Evolutionary conservation across 2,888 invertebrate genomes (phyloP).

Genomic region (Drosophila cracens): DNA sequence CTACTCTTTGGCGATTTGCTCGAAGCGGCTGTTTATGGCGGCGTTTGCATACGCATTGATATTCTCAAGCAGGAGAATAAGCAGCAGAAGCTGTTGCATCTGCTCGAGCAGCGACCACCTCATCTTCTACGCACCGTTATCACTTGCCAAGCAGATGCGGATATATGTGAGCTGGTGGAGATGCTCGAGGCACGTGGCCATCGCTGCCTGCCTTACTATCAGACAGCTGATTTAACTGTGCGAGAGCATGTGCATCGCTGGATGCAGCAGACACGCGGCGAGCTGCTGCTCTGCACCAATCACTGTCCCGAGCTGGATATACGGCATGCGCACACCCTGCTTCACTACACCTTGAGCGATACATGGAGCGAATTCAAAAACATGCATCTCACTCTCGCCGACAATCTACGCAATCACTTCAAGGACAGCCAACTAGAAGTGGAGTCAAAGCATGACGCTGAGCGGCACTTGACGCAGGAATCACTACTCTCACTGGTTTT

Average conservation of each 20-base stretch:
- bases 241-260: conserved; percentile 45
- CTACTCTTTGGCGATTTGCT: conserved; percentile 62
- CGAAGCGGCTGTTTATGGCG: conserved; percentile 67
- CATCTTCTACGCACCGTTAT: conserved; percentile 52
- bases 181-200: conserved; percentile 8
- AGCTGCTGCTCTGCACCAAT: conserved; percentile 58
- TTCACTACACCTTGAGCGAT: conserved; percentile 56
- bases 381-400: conserved; percentile 41
- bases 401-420: conserved; percentile 48
- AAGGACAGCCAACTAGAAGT: neutral
- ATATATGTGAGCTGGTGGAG: conserved; percentile 40
- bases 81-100: conserved; percentile 11
- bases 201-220: conserved; percentile 55
- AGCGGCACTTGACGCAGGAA: neutral
- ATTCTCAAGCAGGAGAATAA: conserved; percentile 32
- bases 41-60: conserved; percentile 31
- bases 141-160: conserved; percentile 44
- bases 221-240: conserved; percentile 28
- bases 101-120: conserved; percentile 50
- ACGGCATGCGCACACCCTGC: conserved; percentile 54
- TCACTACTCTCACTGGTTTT: conserved; percentile 44
- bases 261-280: conserved; percentile 25
- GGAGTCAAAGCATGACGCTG: neutral
- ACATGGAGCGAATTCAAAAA: conserved; percentile 63
- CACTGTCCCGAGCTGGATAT: conserved; percentile 63